Conservation (phyloP, 2,888 invertebrate species). For the Drosophila diplacantha region DNA sequence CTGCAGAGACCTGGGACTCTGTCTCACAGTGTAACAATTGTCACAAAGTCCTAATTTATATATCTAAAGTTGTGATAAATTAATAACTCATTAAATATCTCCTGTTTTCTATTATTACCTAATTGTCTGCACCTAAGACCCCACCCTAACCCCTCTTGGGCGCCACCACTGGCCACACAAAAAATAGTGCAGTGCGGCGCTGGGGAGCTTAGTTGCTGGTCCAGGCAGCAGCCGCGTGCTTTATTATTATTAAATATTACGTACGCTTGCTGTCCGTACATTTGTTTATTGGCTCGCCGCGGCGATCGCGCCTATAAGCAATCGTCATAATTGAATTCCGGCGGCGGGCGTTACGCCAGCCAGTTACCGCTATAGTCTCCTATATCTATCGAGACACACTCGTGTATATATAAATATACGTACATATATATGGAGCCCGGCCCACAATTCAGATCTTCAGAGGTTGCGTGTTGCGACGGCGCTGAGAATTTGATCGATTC, state of each 20-base stretch:
- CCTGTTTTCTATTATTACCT: no score
- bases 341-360: slow-evolving; percentile 68
- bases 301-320: slow-evolving; percentile 49
- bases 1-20: no score
- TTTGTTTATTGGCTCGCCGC: slow-evolving; percentile 66
- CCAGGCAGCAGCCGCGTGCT: slow-evolving; percentile 26
- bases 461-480: slow-evolving; percentile 58
- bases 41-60: no score
- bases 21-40: no score
- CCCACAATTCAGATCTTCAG: slow-evolving; percentile 12
- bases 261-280: slow-evolving; percentile 66
- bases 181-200: slow-evolving; percentile 6
- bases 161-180: slow-evolving; percentile 8
- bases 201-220: slow-evolving; percentile 23
- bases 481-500: slow-evolving; percentile 72
- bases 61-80: no score
- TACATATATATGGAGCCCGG: slow-evolving; percentile 3
- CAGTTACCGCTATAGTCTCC: slow-evolving; percentile 48
- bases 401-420: neutral
- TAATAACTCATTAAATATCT: no score
- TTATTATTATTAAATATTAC: slow-evolving; percentile 70
- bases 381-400: neutral
- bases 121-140: neutral
- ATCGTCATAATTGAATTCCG: slow-evolving; percentile 75
- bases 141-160: neutral